Base-by-base conservation (phyloP, 2,888 invertebrate species). In the Drosophila conformis region DNA sequence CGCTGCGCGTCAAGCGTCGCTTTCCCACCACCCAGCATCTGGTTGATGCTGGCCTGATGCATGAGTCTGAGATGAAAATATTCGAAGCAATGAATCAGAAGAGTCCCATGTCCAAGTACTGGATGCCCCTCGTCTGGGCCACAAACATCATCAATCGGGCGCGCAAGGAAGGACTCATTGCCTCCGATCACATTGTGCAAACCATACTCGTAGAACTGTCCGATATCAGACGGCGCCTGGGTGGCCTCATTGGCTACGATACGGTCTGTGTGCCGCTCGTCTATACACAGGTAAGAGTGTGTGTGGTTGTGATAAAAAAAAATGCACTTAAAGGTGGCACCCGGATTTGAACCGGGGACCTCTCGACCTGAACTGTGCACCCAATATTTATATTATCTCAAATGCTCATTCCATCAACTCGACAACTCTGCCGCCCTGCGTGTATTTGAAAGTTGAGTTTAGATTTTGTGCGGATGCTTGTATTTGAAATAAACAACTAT, bases 61-160 rank as follows among this genome's bases (percentile, higher is more conserved):
- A 97, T 94, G 97, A 98, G 91, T 97, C 97, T 82, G 98, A 98
- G 93, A 96, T 96, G 93, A 97, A 97, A 92, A 97, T 98, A 61
- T 97, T 98, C 92, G 98, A 98, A 92, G 95, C 97, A 91, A 96
- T 98, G 95, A 97, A 98, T 91, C 96, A 96, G 18, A 97, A 97
- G 92, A 97, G 97, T 83, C 96, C 97, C 5, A 98, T 98, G 96
- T 97, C 97, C 18, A 96, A 96, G 88, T 98, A 98, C 92, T 98
- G 98, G 98, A 97, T 98, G 96, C 98, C 98, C 0, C 93, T 98
- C 60, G 97, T 97, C 21, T 98, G 98, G 98, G 98, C 98, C 49
- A 97, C 97, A 7, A 97, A 97, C 92, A 97, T 98, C 76, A 97
- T 98, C 80, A 97, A 97, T 93, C 94, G 97, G 67, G 97, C 98